A percentile compares a stretch with the other conserved stretches of the same genome.
Evolutionary conservation across 2,888 invertebrate species (phyloP).

Genomic region (Drosophila hamatofila): DNA sequence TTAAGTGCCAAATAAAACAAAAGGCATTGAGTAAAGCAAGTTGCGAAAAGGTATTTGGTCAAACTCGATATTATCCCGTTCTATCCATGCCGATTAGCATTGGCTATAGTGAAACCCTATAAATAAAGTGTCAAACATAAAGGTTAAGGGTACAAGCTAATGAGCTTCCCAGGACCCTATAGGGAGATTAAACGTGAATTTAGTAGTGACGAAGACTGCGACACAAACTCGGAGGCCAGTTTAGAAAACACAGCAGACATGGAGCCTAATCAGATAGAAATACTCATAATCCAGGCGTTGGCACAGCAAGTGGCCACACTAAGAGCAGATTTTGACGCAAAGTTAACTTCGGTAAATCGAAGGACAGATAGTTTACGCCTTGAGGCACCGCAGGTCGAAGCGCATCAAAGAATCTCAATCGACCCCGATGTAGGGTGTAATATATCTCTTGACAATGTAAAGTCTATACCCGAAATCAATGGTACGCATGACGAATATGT

Average conservation of each 20-base stretch:
- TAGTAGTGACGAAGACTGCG: conserved; percentile 1
- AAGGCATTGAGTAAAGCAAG: conserved; percentile 5
- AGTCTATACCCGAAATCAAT: neutral
- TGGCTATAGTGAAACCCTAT: neutral
- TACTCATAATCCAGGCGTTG: neutral
- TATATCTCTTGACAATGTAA: neutral
- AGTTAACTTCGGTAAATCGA: neutral
- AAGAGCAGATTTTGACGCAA: neutral
- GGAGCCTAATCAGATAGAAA: neutral
- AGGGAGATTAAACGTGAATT: conserved; percentile 1
- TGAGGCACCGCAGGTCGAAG: neutral
- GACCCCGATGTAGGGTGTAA: neutral
- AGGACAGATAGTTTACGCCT: neutral
- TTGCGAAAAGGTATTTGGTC: neutral
- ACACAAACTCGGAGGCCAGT: neutral
- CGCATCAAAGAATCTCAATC: neutral
- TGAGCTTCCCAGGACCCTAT: conserved; percentile 2
- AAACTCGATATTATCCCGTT: conserved; percentile 1
- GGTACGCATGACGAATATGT: conserved; percentile 2
- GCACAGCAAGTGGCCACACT: conserved; percentile 1
- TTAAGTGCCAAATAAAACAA: neutral
- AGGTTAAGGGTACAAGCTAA: conserved; percentile 4
- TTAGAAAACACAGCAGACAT: neutral
- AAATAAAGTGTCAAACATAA: conserved; percentile 1
- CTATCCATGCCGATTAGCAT: conserved; percentile 4